phyloP scores from a whole-genome alignment of 1,140 invertebrate genomes.

The Calliphora vicina region DNA sequence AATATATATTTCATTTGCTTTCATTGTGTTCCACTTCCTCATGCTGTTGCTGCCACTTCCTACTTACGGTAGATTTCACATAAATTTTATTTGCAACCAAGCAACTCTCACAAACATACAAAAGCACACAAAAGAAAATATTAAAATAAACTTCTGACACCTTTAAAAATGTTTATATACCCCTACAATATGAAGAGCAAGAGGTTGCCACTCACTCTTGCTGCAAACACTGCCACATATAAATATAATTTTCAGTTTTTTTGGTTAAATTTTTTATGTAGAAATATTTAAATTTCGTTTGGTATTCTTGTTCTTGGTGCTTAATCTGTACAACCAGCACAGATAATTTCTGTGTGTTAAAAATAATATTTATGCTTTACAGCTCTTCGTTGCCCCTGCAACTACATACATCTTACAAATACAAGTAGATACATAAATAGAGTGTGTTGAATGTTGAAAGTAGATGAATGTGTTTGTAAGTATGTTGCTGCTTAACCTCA shows the following conservation, averaged over 20 bases:
- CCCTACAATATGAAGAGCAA: neutral
- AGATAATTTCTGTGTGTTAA: neutral
- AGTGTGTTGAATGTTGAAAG: neutral
- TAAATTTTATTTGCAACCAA: neutral
- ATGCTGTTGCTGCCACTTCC: neutral
- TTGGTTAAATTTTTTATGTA: neutral
- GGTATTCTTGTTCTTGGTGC: neutral
- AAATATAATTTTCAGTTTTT: too few species aligned
- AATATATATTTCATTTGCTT: neutral
- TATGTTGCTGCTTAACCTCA: neutral
- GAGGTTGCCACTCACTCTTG: neutral
- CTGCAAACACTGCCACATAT: neutral
- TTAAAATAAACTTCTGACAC: neutral
- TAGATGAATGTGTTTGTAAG: neutral
- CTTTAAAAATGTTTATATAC: neutral
- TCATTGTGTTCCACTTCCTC: neutral
- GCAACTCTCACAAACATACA: neutral
- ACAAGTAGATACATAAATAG: neutral
- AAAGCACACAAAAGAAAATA: neutral
- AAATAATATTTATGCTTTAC: neutral
- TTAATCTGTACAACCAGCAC: neutral
- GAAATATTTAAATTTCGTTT: neutral
- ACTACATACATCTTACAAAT: too few species aligned
- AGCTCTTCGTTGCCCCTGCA: too few species aligned
- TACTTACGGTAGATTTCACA: neutral